Base-by-base conservation (phyloP, 2,888 invertebrate genomes). In the Andrena camellia region DNA sequence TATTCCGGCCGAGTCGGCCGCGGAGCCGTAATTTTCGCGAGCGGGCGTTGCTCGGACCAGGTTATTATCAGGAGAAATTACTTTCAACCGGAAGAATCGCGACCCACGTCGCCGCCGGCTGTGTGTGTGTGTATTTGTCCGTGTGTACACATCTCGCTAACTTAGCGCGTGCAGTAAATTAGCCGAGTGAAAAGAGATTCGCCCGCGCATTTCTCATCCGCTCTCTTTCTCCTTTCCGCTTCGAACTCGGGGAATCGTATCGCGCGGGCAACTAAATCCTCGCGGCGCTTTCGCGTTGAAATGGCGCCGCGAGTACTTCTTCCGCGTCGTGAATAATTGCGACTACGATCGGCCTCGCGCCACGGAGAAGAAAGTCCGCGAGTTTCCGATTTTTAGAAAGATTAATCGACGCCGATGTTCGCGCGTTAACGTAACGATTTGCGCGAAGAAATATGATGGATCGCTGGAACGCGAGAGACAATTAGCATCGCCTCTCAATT, bases 41-140 rank as follows among this genome's bases (percentile, higher is more conserved):
- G 59, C 48, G 62, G 67, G 63, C 69, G 64, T 50, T 42, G 54
- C 62, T 60, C 64, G 71, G 70, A 63, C 81, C 78, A 66, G 78
- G 80, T 86, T 86, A 80, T 83, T 83, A 85, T 86, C 86, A 83
- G 69, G 86, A 83, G 83, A 84, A 81, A 86, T 86, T 81, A 76
- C 69, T 69, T 78, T 82, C 71, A 35, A 59, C 52, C 72, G 77
- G 77, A 33, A 64, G 81, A 63, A 77, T 81, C 77, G 48, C 62
- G 67, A 48, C 48, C 52, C 23, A 57, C 29, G 57, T 62, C 71
- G 23, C 29, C 26, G 23, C 29, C 59, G 63, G 59, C 50, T 52
- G 52, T 52, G 52, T n/a, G 52, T 52, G 52, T 20, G 54, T 54
- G 54, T 54, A 54, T 23, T 23, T 20, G 54, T 7, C 54, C 20